These are phyloP conservation scores for Echiichthys vipera DNA, from an alignment of 2,797 vertebrate genomes.

Conservation along the genomic window DNA sequence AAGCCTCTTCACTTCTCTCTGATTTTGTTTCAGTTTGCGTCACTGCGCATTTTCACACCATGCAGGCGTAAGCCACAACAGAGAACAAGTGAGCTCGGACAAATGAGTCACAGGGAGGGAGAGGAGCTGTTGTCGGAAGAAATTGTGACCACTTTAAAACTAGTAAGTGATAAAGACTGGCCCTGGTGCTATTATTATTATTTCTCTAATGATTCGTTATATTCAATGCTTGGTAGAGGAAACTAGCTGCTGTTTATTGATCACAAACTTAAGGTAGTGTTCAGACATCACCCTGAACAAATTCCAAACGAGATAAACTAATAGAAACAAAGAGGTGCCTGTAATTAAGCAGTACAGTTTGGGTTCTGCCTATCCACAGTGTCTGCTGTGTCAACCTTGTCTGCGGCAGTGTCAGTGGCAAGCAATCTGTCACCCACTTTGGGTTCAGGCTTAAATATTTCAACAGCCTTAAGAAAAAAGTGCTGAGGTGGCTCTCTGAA, in stretches of 20 bases:
- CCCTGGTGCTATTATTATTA: not conserved
- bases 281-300: not conserved
- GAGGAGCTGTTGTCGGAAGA: not conserved
- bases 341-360: constrained; percentile 51
- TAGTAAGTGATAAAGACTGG: too few species aligned
- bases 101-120: constrained; percentile 33
- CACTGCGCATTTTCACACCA: constrained; percentile 17
- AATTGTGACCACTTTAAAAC: constrained; percentile 3
- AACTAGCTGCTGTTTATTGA: constrained; percentile 3
- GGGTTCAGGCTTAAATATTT: constrained; percentile 78
- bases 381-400: constrained; percentile 55
- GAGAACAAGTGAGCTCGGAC: constrained; percentile 6
- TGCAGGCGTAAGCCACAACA: constrained; percentile 18
- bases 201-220: constrained; percentile 14
- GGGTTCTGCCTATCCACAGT: constrained; percentile 8
- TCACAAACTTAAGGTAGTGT: constrained; percentile 13
- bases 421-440: constrained; percentile 67
- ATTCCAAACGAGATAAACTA: not conserved
- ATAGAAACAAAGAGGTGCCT: not conserved
- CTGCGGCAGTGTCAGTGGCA: constrained; percentile 54
- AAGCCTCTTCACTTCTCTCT: not conserved
- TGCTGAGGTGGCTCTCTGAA: constrained; percentile 77
- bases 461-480: constrained; percentile 72
- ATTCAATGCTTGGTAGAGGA: not conserved
- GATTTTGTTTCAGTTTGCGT: constrained; percentile 13